These are phyloP conservation scores for Umimayanthus chanpuru DNA, from an alignment of 92 coral and sea anemone species.

Conservation along the genomic window DNA sequence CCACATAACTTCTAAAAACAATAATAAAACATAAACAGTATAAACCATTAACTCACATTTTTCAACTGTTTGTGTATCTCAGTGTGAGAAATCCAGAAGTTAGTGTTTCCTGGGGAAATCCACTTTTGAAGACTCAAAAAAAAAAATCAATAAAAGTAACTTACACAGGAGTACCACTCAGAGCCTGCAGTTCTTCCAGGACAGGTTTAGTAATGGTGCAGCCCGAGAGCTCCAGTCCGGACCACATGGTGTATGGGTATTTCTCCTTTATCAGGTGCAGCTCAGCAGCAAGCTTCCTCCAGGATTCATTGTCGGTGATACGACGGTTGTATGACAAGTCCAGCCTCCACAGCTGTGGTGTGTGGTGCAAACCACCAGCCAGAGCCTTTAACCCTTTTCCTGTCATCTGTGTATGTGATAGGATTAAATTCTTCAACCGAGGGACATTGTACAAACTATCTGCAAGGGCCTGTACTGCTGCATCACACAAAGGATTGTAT, in stretches of 20 bases:
- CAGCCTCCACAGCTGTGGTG: background rate
- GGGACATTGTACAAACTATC: background rate
- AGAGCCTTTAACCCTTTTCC: conserved; percentile 18
- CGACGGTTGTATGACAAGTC: background rate
- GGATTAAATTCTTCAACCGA: background rate
- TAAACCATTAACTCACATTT: no score
- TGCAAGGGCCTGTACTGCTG: conserved; percentile 2
- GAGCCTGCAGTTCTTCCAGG: background rate
- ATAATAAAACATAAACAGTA: no score
- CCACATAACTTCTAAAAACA: no score
- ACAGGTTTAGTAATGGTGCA: background rate
- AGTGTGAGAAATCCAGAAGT: no score
- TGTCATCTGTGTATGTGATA: conserved; percentile 5
- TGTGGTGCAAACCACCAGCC: conserved; percentile 16
- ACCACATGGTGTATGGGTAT: no score
- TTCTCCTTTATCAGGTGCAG: background rate
- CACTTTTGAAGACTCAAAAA: no score
- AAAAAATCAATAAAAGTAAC: background rate
- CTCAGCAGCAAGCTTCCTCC: background rate
- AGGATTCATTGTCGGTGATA: background rate
- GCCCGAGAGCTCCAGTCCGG: background rate
- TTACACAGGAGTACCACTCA: background rate
- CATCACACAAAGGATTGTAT: conserved; percentile 8
- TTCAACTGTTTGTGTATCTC: no score
- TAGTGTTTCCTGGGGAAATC: no score